phyloP scores from a whole-genome alignment of 2,113 vertebrate species.

The Halichoeres trimaculatus region DNA sequence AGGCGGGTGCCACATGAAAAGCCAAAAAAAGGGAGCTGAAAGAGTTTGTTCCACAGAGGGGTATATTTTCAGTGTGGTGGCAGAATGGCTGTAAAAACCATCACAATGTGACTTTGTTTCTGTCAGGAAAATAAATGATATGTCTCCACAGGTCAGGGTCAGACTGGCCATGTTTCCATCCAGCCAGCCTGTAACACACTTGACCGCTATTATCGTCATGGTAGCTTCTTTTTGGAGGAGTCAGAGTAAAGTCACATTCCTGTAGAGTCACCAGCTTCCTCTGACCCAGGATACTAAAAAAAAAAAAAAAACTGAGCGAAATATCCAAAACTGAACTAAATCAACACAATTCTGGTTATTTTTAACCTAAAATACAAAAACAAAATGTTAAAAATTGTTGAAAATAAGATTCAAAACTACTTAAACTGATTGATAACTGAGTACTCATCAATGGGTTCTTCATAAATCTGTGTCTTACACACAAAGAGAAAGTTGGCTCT shows the following conservation, averaged over 20 bases:
- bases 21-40: slow-evolving; percentile 53
- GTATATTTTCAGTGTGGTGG: slow-evolving; percentile 67
- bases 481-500: too few species aligned
- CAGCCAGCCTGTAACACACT: slow-evolving; percentile 41
- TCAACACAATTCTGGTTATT: neutral
- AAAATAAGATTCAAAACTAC: too few species aligned
- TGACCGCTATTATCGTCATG: slow-evolving; percentile 56
- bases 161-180: slow-evolving; percentile 59
- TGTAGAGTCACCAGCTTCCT: slow-evolving; percentile 54
- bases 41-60: slow-evolving; percentile 66
- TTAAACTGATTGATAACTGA: too few species aligned
- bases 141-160: slow-evolving; percentile 60
- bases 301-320: slow-evolving; percentile 51
- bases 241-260: slow-evolving; percentile 53
- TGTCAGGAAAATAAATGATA: slow-evolving; percentile 56
- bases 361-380: neutral
- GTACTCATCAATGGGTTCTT: too few species aligned
- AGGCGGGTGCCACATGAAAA: slow-evolving; percentile 75
- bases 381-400: too few species aligned
- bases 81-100: slow-evolving; percentile 70
- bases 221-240: slow-evolving; percentile 31
- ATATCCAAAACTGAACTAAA: slow-evolving; percentile 21
- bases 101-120: slow-evolving; percentile 76
- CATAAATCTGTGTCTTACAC: too few species aligned
- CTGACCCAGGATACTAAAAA: slow-evolving; percentile 34